A percentile compares a stretch with the other conserved stretches of the same genome.
phyloP scores from a whole-genome alignment of 1,140 invertebrate genomes.

The Copidosoma floridanum region DNA sequence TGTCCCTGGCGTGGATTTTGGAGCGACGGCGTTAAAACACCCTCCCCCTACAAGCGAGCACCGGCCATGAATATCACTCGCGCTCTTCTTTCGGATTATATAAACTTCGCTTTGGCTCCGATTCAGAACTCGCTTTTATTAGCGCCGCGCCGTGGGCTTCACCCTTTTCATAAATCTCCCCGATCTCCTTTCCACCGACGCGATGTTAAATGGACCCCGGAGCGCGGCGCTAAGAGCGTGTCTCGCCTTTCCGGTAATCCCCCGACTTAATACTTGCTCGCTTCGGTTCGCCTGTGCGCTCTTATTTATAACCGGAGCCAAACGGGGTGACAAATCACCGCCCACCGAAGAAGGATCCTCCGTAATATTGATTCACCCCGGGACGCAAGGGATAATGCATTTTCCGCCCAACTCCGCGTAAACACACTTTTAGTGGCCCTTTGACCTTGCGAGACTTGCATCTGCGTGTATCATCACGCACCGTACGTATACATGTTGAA shows the following conservation, averaged over 20 bases:
- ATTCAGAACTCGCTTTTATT: constrained; percentile 35
- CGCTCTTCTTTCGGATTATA: constrained; percentile 26
- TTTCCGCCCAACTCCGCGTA: too few species aligned
- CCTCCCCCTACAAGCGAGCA: neutral
- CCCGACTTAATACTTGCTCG: neutral
- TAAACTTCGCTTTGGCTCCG: constrained; percentile 33
- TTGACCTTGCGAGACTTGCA: too few species aligned
- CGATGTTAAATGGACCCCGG: constrained; percentile 31
- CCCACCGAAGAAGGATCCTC: too few species aligned
- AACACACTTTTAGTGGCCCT: too few species aligned
- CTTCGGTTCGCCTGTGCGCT: neutral
- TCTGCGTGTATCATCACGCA: neutral
- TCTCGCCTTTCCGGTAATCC: neutral
- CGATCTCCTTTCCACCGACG: too few species aligned
- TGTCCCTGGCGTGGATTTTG: constrained; percentile 8
- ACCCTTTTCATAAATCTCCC: constrained; percentile 31
- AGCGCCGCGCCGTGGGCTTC: constrained; percentile 4
- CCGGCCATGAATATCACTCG: constrained; percentile 12
- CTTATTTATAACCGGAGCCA: constrained; percentile 10
- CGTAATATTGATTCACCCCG: too few species aligned
- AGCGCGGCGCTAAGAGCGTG: constrained; percentile 25
- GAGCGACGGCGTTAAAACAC: constrained; percentile 2
- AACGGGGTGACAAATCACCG: too few species aligned
- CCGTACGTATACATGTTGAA: neutral
- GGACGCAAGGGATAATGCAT: too few species aligned